These are phyloP conservation scores for Caenorhabditis tropicalis DNA, from an alignment of 1,140 invertebrate genomes.

Conservation along the genomic window DNA sequence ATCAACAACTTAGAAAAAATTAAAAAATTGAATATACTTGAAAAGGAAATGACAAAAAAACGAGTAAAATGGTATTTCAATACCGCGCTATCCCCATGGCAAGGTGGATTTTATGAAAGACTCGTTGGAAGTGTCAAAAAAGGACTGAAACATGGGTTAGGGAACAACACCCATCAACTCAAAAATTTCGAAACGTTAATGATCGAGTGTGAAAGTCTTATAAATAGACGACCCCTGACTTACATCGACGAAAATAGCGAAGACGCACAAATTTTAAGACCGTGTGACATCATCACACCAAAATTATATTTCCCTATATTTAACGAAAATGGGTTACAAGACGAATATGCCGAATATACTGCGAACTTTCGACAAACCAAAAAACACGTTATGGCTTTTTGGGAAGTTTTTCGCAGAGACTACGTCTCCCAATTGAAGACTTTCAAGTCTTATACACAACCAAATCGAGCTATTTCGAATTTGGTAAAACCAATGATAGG, in stretches of 20 bases:
- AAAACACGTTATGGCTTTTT: not conserved
- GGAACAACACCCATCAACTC: constrained; percentile 29
- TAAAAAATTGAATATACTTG: not conserved
- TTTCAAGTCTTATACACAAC: not conserved
- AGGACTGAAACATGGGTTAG: constrained; percentile 68
- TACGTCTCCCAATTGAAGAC: not conserved
- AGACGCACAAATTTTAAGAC: not conserved
- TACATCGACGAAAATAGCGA: constrained; percentile 1
- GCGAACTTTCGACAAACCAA: not conserved
- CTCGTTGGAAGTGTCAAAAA: constrained; percentile 68
- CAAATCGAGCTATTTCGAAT: not conserved
- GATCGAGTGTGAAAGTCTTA: constrained; percentile 54
- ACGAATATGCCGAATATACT: not conserved
- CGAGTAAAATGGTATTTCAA: constrained; percentile 70
- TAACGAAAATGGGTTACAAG: not conserved
- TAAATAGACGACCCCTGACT: constrained; percentile 58
- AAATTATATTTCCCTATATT: not conserved
- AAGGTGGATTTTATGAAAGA: constrained; percentile 73
- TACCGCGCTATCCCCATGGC: constrained; percentile 72
- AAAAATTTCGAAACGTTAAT: constrained; percentile 61
- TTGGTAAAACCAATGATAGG: not conserved
- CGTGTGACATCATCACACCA: constrained; percentile 34
- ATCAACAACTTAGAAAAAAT: not conserved
- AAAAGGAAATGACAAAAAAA: constrained; percentile 31
- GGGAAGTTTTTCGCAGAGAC: not conserved